These are phyloP conservation scores for Priocnemis perturbator DNA, from an alignment of 2,888 invertebrate species.

Conservation along the genomic window DNA sequence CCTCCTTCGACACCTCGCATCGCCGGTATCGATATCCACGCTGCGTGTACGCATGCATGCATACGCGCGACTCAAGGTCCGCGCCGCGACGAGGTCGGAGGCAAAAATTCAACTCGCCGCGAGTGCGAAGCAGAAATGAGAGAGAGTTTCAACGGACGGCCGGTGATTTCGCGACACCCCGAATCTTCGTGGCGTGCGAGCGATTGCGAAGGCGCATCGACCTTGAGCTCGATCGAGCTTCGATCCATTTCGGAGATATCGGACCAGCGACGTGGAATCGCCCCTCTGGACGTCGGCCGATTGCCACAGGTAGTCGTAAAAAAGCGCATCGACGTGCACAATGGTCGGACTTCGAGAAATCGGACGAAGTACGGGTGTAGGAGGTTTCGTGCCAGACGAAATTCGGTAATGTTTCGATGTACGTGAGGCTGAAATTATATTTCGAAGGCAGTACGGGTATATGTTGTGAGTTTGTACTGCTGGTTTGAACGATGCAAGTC, in stretches of 20 bases:
- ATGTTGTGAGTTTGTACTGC: no score
- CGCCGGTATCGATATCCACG: slow-evolving; percentile 13
- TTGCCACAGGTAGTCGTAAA: slow-evolving; percentile 32
- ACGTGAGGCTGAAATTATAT: no score
- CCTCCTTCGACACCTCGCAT: slow-evolving; percentile 17
- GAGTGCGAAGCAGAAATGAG: slow-evolving; percentile 22
- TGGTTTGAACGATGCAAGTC: no score
- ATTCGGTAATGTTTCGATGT: no score
- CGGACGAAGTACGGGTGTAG: no score
- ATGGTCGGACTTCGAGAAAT: no score
- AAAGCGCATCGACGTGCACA: slow-evolving; percentile 17
- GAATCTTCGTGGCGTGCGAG: slow-evolving; percentile 38
- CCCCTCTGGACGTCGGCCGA: slow-evolving; percentile 16
- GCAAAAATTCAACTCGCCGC: slow-evolving; percentile 36
- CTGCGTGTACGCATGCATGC: no score
- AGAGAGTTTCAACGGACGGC: slow-evolving; percentile 9
- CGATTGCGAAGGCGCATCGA: slow-evolving; percentile 44
- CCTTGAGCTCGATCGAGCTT: slow-evolving; percentile 69
- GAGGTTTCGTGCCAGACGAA: no score
- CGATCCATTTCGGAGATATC: slow-evolving; percentile 69
- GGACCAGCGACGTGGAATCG: slow-evolving; percentile 13
- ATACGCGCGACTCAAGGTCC: slow-evolving; percentile 21
- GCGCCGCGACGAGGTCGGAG: slow-evolving; percentile 15
- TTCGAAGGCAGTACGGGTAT: no score
- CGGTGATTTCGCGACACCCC: slow-evolving; percentile 40